Conservation (phyloP, 2,113 vertebrate species). For the Seriola rivoliana region DNA sequence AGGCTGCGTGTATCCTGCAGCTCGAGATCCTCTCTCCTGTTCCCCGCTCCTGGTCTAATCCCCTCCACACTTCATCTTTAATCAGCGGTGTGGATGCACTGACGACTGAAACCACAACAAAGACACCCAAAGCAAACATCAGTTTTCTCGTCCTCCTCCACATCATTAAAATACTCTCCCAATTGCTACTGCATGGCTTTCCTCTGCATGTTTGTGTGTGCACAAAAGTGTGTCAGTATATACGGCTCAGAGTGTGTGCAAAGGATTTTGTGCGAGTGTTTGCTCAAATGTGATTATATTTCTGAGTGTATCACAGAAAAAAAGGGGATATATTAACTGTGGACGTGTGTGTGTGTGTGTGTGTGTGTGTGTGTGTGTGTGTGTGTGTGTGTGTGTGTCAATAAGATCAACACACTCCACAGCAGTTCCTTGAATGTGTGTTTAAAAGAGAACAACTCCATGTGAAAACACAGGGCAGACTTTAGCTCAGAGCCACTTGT, state of each 20-base stretch:
- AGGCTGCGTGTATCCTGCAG: not conserved
- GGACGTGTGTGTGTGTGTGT: conserved; percentile 15
- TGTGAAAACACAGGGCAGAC: conserved; percentile 26
- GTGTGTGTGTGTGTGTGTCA: conserved; percentile 12
- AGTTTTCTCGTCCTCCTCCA: not conserved
- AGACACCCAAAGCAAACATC: conserved; percentile 15
- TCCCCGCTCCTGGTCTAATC: conserved; percentile 14
- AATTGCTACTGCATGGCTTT: not conserved
- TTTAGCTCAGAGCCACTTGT: conserved; percentile 37
- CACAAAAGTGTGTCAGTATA: not conserved
- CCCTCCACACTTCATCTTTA: conserved; percentile 1
- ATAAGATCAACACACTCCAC: conserved; percentile 17
- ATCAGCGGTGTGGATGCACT: not conserved
- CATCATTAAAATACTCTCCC: conserved; percentile 24
- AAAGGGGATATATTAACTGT: not conserved
- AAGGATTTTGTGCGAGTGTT: not conserved
- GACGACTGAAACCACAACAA: not conserved
- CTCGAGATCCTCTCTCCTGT: not conserved
- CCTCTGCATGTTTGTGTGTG: not conserved
- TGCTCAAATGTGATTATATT: not conserved
- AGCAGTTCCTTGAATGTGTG: not conserved
- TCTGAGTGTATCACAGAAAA: not conserved
- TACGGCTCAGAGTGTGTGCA: not conserved
- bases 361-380: conserved; percentile 3
- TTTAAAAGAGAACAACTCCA: conserved; percentile 34